phyloP scores from a whole-genome alignment of 2,888 invertebrate species.

The Drosophila formosana region DNA sequence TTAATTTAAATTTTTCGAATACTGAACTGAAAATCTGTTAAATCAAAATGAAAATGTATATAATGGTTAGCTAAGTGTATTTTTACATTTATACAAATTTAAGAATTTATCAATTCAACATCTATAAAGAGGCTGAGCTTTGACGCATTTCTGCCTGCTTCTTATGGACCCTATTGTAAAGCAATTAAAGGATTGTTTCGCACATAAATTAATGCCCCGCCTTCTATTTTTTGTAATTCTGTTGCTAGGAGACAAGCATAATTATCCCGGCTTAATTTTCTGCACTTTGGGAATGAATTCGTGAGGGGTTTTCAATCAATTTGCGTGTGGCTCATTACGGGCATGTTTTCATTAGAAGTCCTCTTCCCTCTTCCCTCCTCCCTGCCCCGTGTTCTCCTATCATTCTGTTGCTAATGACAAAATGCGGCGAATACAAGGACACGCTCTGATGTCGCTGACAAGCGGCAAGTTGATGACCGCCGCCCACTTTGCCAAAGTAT shows the following conservation, averaged over 20 bases:
- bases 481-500: slow-evolving; percentile 49
- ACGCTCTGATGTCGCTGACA: slow-evolving; percentile 20
- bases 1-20: too few species aligned
- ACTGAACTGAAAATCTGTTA: too few species aligned
- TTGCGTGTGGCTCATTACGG: slow-evolving; percentile 33
- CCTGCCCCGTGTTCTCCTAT: background rate
- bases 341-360: slow-evolving; percentile 10
- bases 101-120: too few species aligned
- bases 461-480: slow-evolving; percentile 45
- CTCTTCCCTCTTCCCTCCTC: background rate
- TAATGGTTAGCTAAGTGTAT: too few species aligned
- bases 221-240: background rate
- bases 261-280: slow-evolving; percentile 1
- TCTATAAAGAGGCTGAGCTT: too few species aligned
- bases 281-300: slow-evolving; percentile 9
- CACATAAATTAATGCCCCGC: background rate
- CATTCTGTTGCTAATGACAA: slow-evolving; percentile 31
- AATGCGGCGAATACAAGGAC: slow-evolving; percentile 12
- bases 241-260: slow-evolving; percentile 11
- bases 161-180: background rate
- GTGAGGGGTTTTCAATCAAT: slow-evolving; percentile 39
- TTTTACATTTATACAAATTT: too few species aligned
- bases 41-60: too few species aligned
- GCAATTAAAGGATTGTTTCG: slow-evolving; percentile 1
- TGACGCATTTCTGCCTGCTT: background rate